Base-by-base conservation (phyloP, 2,888 invertebrate species). In the Galerucella pusilla region DNA sequence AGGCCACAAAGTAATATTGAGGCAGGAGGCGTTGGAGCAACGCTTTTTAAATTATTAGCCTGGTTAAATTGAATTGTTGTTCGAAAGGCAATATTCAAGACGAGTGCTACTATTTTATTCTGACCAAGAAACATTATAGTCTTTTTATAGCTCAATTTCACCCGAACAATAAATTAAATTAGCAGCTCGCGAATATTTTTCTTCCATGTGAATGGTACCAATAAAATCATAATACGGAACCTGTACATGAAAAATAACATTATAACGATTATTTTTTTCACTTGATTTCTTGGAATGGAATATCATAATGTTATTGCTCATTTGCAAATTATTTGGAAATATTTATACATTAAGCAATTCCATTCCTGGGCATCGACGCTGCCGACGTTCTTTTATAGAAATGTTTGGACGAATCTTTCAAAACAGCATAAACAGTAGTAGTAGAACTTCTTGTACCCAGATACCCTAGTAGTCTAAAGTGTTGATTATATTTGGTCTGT, bases 1-100 rank as follows among this genome's bases (percentile, higher is more conserved):
- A 82, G 83, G 82, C 83, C 83, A 76, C 81, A 82, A 82, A 82
- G 82, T 81, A 82, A 82, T 81, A 80, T 79, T 74, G 70, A 70
- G 76, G 74, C 68, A 71, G 75, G 68, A 75, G 74, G 77, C 45
- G 60, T 60, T 49, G 70, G 35, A 66, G 65, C 61, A 28, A 72
- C 73, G 73, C 73, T 70, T 74, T 75, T 75, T 78, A 76, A 80
- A 80, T 80, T 80, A 78, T 77, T 74, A 74, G 75, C 73, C 70
- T 68, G 74, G 80, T 71, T 74, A 71, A 74, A 71, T 74, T 66
- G 70, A 74, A 74, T 74, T 66, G 74, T 45, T 20, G 68, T 70
- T 70, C 60, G 74, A 20, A 75, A 70, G 45, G 59, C 72, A 16
- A 52, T 20, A 71, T 57, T 75, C 63, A 25, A 54, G 57, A 46